A percentile compares a stretch with the other conserved stretches of the same genome.
Evolutionary conservation across 2,888 invertebrate genomes (phyloP).

Genomic region (Mesopsocus fuscifrons): DNA sequence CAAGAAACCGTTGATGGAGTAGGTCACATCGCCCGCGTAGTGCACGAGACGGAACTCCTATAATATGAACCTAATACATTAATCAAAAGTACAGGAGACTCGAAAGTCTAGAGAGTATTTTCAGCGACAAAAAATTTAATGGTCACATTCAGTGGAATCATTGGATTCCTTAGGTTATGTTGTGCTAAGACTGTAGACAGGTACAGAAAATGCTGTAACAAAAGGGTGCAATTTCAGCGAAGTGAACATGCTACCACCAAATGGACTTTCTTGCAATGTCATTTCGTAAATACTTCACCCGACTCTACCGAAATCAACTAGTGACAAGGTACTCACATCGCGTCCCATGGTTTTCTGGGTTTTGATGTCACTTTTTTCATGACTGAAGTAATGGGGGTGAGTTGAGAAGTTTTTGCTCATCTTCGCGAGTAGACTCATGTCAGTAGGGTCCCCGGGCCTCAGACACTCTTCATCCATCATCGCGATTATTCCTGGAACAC

Average conservation of each 20-base stretch:
- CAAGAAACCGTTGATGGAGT: conserved; percentile 67
- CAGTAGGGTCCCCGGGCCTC: conserved; percentile 71
- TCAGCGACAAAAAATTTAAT: conserved; percentile 4
- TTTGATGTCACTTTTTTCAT: conserved; percentile 53
- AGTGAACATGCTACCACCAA: too few relatives aligned
- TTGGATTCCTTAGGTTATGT: too few relatives aligned
- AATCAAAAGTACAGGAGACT: not conserved
- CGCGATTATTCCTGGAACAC: conserved; percentile 54
- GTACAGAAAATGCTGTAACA: too few relatives aligned
- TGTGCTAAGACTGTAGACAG: too few relatives aligned
- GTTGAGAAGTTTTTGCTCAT: conserved; percentile 48
- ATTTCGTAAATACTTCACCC: too few relatives aligned
- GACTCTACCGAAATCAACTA: too few relatives aligned
- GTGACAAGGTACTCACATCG: conserved; percentile 36
- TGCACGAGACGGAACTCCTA: conserved; percentile 79
- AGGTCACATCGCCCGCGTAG: conserved; percentile 86
- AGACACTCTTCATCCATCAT: conserved; percentile 84
- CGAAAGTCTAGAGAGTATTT: too few relatives aligned
- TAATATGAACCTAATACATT: conserved; percentile 17
- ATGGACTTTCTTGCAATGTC: too few relatives aligned
- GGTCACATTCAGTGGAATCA: not conserved
- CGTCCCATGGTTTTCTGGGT: conserved; percentile 71
- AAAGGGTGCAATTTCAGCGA: too few relatives aligned
- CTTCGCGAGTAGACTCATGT: conserved; percentile 64
- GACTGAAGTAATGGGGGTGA: conserved; percentile 70